These are phyloP conservation scores for Delphinapterus leucas DNA, from an alignment of 2,113 vertebrate genomes.

Conservation along the genomic window DNA sequence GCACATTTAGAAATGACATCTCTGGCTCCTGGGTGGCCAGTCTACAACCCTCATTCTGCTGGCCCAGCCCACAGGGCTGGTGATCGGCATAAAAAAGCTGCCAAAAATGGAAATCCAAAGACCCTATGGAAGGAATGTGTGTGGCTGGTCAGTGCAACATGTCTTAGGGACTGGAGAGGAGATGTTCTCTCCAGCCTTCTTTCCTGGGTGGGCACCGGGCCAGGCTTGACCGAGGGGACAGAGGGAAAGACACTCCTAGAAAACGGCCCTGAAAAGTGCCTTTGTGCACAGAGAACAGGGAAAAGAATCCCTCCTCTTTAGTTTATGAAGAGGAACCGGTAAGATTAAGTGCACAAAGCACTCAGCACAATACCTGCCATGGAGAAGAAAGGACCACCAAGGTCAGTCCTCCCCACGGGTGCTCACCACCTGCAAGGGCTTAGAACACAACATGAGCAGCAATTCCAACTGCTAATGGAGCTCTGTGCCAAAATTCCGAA, in stretches of 20 bases:
- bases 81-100: neutral
- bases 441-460: neutral
- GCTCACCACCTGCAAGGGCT: neutral
- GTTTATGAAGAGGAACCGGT: rapidly evolving
- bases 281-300: neutral
- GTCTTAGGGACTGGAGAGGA: neutral
- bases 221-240: neutral
- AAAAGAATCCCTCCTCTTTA: too few species aligned
- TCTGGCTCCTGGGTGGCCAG: neutral
- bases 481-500: neutral
- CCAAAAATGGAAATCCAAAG: neutral
- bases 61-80: neutral
- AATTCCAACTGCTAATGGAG: neutral
- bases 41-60: neutral
- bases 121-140: neutral
- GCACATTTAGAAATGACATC: neutral
- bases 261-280: neutral
- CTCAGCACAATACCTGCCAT: neutral
- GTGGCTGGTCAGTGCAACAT: rapidly evolving
- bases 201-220: neutral
- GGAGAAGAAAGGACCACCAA: neutral
- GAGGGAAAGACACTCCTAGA: neutral
- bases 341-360: neutral
- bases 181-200: neutral
- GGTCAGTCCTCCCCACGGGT: neutral